Percentiles rank a stretch among this genome's conserved stretches.
Conservation (phyloP, 2,888 invertebrate genomes). For the Metallyticus violacea region DNA sequence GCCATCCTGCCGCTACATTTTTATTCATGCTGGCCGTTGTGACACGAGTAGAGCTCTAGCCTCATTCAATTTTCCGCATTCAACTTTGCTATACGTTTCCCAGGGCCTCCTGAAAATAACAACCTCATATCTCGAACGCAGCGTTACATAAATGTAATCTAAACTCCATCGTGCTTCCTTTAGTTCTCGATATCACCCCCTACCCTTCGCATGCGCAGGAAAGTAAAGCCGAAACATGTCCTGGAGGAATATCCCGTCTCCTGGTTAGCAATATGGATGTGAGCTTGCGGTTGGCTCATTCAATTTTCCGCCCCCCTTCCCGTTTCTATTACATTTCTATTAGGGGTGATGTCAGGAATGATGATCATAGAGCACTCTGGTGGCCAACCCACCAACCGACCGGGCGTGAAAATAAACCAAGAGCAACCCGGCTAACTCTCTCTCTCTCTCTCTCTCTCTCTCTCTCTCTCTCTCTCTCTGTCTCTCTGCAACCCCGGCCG, state of each 20-base stretch:
- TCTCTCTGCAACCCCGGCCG: too few species aligned
- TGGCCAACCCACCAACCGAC: neutral
- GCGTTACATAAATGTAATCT: neutral
- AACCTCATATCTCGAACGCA: neutral
- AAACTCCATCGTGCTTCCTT: neutral
- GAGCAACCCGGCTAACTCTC: neutral
- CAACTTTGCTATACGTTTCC: neutral
- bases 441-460: too few species aligned
- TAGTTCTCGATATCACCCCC: neutral
- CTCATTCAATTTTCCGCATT: neutral
- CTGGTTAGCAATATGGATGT: neutral
- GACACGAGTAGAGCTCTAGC: neutral
- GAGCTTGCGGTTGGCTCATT: slow-evolving; percentile 24
- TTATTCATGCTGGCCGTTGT: neutral
- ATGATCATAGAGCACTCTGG: neutral
- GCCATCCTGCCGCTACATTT: neutral
- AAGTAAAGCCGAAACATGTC: neutral
- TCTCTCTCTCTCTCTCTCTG: too few species aligned
- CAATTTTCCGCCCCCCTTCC: slow-evolving; percentile 33
- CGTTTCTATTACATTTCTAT: slow-evolving; percentile 34
- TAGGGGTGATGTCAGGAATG: slow-evolving; percentile 26
- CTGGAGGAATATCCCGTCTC: neutral
- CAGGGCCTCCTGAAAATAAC: neutral
- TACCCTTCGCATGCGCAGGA: neutral
- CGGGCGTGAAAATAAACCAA: slow-evolving; percentile 17